These are phyloP conservation scores for Probaryconus sp. DNA, from an alignment of 1,140 invertebrate genomes.

Conservation along the genomic window DNA sequence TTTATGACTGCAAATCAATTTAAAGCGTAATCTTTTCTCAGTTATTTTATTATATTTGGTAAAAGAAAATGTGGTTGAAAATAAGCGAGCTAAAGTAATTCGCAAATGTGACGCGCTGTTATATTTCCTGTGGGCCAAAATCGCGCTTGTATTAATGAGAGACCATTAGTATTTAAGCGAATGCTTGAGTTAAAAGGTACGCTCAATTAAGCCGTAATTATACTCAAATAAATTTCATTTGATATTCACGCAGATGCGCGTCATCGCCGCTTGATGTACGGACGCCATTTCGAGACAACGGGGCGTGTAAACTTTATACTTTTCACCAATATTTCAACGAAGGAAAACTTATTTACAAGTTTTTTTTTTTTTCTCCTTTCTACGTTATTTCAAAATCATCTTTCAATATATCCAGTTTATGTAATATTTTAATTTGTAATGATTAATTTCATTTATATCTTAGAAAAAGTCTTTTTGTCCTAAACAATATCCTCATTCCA, in stretches of 20 bases:
- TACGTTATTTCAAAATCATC: background rate
- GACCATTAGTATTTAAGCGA: slow-evolving; percentile 26
- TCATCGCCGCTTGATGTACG: slow-evolving; percentile 17
- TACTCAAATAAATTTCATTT: slow-evolving; percentile 33
- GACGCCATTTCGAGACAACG: background rate
- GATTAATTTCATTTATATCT: too few species aligned
- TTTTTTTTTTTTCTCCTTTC: background rate
- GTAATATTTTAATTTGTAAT: too few species aligned
- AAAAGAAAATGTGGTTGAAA: slow-evolving; percentile 2
- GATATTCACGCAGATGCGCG: slow-evolving; percentile 4
- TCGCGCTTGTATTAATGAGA: slow-evolving; percentile 29
- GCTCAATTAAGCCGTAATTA: slow-evolving; percentile 35
- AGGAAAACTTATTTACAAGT: too few species aligned
- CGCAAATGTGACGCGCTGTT: slow-evolving; percentile 7
- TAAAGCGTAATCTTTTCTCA: too few species aligned
- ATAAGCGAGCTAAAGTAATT: too few species aligned
- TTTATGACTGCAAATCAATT: too few species aligned
- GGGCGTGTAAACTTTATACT: too few species aligned
- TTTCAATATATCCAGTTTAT: too few species aligned
- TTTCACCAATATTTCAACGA: too few species aligned
- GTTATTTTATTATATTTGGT: background rate
- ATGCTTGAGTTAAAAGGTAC: slow-evolving; percentile 31
- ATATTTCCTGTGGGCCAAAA: slow-evolving; percentile 28
- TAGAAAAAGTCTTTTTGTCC: too few species aligned
- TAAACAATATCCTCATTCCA: too few species aligned